Evolutionary conservation across 2,113 vertebrate genomes (phyloP), one percentile per base, ranked within the genome.

Genomic region (Phylloscopus trochiloides): DNA sequence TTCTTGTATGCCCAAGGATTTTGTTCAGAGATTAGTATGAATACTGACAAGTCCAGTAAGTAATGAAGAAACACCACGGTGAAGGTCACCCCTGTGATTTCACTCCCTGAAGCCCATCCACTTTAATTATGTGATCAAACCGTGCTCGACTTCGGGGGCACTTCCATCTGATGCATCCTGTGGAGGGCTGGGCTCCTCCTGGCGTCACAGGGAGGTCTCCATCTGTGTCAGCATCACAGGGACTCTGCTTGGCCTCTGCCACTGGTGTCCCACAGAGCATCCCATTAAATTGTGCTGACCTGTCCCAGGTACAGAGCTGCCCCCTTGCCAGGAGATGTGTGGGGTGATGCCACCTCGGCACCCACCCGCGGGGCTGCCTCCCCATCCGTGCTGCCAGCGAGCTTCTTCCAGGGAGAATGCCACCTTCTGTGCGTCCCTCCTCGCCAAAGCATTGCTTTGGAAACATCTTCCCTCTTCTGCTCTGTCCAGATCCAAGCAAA

Each of bases 401-500:
- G 11, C 34, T 9, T 40, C 59, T 89, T 28, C 11, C 32, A 3
- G 32, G 11, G 13, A 34, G 25, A 48, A 0, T 1, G 3, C 20
- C 34, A 54, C 38, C 59, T 20, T 47, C 40, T 61, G 26, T 47
- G 26, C 40, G 22, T 32, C 79, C 52, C 48, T 67, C n/a, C 66
- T 85, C 3, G 1, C 55, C 47, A 51, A 26, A 47, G 55, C 24
- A 50, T 65, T 8, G 1, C 65, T 68, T 85, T 63, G 51, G n/a
- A 73, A 89, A 19, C 16, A 10, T 25, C 57, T 59, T 9, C 48
- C 75, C 58, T 93, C 63, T 28, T 18, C 86, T 77, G 7, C 76
- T 79, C 82, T 43, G 40, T 36, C 62, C 24, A 16, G 42, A 82
- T 93, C 88, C 34, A 32, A 97, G 98, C 97, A 98, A 96, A 98